Percentiles rank a stretch among this genome's conserved stretches.
Conservation (phyloP, 2,797 vertebrate species). For the Sphaeramia orbicularis region DNA sequence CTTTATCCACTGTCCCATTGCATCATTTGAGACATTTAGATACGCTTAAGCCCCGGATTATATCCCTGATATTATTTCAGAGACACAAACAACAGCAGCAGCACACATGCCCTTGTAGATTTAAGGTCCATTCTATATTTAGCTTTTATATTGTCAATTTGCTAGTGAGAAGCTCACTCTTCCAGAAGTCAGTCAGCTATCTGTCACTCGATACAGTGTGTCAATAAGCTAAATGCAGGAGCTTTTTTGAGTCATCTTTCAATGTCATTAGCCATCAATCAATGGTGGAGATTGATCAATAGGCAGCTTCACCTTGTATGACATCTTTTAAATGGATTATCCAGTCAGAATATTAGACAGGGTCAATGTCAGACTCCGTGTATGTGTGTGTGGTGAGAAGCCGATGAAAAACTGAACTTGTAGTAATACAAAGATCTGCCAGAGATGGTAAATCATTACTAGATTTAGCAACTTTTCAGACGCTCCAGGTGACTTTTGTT, state of each 20-base stretch:
- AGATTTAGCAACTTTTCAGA: slow-evolving; percentile 16
- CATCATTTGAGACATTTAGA: background rate
- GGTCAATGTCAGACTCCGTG: slow-evolving; percentile 23
- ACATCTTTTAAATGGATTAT: slow-evolving; percentile 63
- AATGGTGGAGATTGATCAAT: slow-evolving; percentile 55
- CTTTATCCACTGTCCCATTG: background rate
- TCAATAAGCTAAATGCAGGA: slow-evolving; percentile 64
- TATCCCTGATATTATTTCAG: slow-evolving; percentile 22
- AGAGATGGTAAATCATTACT: slow-evolving; percentile 6
- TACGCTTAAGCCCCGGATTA: background rate
- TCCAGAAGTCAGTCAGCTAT: slow-evolving; percentile 11
- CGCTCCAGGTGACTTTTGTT: slow-evolving; percentile 5
- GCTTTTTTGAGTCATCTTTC: slow-evolving; percentile 54
- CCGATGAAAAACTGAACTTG: slow-evolving; percentile 11
- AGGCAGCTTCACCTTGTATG: slow-evolving; percentile 51
- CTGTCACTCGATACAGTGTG: slow-evolving; percentile 37
- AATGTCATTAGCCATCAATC: slow-evolving; percentile 57
- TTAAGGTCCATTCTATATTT: slow-evolving; percentile 33
- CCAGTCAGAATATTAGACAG: slow-evolving; percentile 44
- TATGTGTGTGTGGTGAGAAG: slow-evolving; percentile 4
- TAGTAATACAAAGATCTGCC: slow-evolving; percentile 24
- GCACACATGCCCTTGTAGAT: slow-evolving; percentile 34
- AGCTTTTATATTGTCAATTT: slow-evolving; percentile 43
- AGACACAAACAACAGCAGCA: background rate
- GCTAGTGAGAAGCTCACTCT: slow-evolving; percentile 13